phyloP scores from a whole-genome alignment of 2,113 vertebrate species.

The Chaenocephalus aceratus region DNA sequence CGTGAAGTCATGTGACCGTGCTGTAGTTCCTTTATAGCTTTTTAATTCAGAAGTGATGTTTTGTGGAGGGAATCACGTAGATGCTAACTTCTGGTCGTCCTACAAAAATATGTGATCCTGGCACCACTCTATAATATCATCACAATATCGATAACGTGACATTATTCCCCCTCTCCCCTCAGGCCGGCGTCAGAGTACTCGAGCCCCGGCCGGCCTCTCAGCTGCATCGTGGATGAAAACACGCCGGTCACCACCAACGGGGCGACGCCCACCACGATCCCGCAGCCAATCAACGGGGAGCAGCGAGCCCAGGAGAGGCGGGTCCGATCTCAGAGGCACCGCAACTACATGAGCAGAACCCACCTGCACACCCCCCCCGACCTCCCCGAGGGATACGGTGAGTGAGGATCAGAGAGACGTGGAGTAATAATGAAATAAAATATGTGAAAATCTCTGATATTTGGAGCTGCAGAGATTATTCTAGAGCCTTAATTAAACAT shows the following conservation, averaged over 20 bases:
- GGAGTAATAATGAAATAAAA: too few species aligned
- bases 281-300: slow-evolving; percentile 87
- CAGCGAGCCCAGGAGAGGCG: slow-evolving; percentile 92
- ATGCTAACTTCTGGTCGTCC: too few species aligned
- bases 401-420: slow-evolving; percentile 37
- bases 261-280: slow-evolving; percentile 83
- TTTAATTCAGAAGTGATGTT: too few species aligned
- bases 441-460: too few species aligned
- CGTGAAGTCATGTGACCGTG: too few species aligned
- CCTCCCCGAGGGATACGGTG: slow-evolving; percentile 97
- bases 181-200: slow-evolving; percentile 98
- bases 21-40: too few species aligned
- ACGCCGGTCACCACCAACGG: slow-evolving; percentile 94
- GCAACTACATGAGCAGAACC: slow-evolving; percentile 99
- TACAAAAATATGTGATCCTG: too few species aligned
- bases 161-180: background rate
- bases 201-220: slow-evolving; percentile 95
- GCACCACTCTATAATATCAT: too few species aligned
- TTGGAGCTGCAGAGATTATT: too few species aligned
- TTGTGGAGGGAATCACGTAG: too few species aligned
- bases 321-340: slow-evolving; percentile 95
- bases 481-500: too few species aligned
- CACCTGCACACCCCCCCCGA: slow-evolving; percentile 97
- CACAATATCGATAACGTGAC: too few species aligned
- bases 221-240: slow-evolving; percentile 97